Percentiles rank a stretch among this genome's conserved stretches.
phyloP scores from a whole-genome alignment of 2,888 invertebrate species.

The Sicus ferrugineus region DNA sequence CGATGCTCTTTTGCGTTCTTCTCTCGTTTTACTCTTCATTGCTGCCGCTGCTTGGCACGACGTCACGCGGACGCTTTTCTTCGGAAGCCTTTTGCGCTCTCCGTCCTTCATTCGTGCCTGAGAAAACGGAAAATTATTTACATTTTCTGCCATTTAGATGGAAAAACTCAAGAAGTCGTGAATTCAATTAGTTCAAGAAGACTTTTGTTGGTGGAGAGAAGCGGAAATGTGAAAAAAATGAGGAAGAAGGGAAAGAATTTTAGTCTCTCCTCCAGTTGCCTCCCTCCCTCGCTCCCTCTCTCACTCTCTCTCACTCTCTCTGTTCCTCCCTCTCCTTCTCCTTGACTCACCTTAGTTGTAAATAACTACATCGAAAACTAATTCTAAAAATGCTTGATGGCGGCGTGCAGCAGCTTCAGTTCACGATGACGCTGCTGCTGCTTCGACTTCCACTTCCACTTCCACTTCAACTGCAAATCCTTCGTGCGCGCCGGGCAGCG shows the following conservation, averaged over 20 bases:
- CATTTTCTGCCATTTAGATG: too few relatives aligned
- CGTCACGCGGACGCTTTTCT: too few relatives aligned
- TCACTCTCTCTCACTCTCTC: not conserved
- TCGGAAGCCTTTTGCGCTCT: too few relatives aligned
- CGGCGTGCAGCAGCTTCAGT: slow-evolving; percentile 19
- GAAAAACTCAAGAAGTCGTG: too few relatives aligned
- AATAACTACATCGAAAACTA: slow-evolving; percentile 28
- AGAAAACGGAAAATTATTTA: too few relatives aligned
- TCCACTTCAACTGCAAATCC: slow-evolving; percentile 5
- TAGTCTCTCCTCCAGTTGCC: too few relatives aligned
- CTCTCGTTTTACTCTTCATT: not conserved
- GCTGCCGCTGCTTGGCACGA: too few relatives aligned
- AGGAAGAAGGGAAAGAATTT: not conserved
- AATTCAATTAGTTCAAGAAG: slow-evolving; percentile 26
- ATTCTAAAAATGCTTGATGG: slow-evolving; percentile 33
- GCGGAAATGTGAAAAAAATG: not conserved
- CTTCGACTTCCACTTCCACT: not conserved
- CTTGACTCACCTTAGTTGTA: slow-evolving; percentile 25
- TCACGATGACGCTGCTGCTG: slow-evolving; percentile 7
- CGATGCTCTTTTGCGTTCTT: too few relatives aligned
- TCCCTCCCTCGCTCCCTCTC: too few relatives aligned
- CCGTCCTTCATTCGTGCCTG: too few relatives aligned
- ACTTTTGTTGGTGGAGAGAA: not conserved
- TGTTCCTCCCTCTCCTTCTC: not conserved
- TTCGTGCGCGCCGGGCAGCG: not conserved